Percentiles rank a stretch among this genome's conserved stretches.
Evolutionary conservation across 2,888 invertebrate genomes (phyloP).

Genomic region (Lycophotia porphyrea): DNA sequence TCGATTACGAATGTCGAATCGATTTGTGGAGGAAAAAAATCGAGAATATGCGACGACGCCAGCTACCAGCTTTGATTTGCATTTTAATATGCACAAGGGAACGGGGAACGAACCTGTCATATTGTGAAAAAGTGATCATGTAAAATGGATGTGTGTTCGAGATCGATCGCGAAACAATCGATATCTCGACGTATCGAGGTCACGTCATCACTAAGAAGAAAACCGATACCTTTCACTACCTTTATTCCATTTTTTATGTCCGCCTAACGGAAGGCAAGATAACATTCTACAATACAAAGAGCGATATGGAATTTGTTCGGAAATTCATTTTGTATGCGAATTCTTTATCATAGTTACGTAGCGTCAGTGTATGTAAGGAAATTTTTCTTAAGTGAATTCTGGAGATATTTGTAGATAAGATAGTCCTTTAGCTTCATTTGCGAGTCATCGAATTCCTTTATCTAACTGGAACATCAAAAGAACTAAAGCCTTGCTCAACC

Average conservation of each 20-base stretch:
- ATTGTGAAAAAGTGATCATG: constrained; percentile 76
- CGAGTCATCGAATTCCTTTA: background rate
- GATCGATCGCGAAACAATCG: constrained; percentile 69
- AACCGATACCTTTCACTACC: constrained; percentile 61
- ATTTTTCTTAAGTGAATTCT: constrained; percentile 53
- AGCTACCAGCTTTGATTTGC: constrained; percentile 83
- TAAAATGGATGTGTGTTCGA: constrained; percentile 64
- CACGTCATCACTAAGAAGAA: constrained; percentile 51
- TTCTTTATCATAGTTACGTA: constrained; percentile 65
- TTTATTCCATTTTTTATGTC: constrained; percentile 70
- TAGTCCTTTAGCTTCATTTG: constrained; percentile 23
- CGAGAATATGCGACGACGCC: constrained; percentile 65
- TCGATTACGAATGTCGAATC: constrained; percentile 79
- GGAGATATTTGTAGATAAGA: constrained; percentile 33
- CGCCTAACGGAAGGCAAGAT: constrained; percentile 63
- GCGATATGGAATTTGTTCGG: constrained; percentile 68
- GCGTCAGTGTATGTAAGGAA: constrained; percentile 47
- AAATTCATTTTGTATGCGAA: constrained; percentile 69
- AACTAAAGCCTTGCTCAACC: background rate
- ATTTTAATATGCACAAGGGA: constrained; percentile 88
- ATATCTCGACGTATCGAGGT: constrained; percentile 54
- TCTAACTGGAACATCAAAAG: constrained; percentile 5
- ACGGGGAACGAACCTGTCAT: constrained; percentile 81
- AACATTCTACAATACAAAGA: constrained; percentile 72
- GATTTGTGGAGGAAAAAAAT: constrained; percentile 77